A percentile compares a stretch with the other conserved stretches of the same genome.
Conservation (phyloP, 2,888 invertebrate genomes). For the Agrochola lychnidis region DNA sequence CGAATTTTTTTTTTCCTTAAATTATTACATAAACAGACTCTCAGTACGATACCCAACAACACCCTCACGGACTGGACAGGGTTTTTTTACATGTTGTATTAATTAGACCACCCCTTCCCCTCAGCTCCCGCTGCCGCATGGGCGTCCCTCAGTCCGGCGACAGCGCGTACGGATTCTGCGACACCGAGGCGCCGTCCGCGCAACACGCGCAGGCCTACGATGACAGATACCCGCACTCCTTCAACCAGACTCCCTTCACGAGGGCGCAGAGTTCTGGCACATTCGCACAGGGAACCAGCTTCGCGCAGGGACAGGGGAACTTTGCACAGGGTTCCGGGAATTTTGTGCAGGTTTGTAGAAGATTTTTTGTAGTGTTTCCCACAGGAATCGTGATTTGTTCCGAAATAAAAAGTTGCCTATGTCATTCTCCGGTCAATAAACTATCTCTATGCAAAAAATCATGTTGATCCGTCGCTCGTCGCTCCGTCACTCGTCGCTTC, state of each 20-base stretch:
- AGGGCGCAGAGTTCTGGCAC: conserved; percentile 57
- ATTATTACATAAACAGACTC: too few relatives aligned
- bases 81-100: neutral
- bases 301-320: conserved; percentile 51
- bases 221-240: conserved; percentile 69
- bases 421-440: neutral
- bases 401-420: too few relatives aligned
- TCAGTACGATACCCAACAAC: too few relatives aligned
- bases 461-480: too few relatives aligned
- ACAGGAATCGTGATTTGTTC: neutral
- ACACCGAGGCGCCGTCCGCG: conserved; percentile 77
- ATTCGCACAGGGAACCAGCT: conserved; percentile 61
- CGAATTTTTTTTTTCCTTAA: too few relatives aligned
- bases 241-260: conserved; percentile 47
- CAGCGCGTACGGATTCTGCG: conserved; percentile 95
- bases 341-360: conserved; percentile 47
- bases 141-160: conserved; percentile 93
- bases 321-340: conserved; percentile 61
- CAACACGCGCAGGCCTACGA: conserved; percentile 69
- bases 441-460: neutral
- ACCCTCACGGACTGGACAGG: too few relatives aligned
- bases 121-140: conserved; percentile 91
- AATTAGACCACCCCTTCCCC: fast-evolving
- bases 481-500: too few relatives aligned
- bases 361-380: neutral